phyloP scores from a whole-genome alignment of 2,888 invertebrate genomes.

The Neelides folsomi region DNA sequence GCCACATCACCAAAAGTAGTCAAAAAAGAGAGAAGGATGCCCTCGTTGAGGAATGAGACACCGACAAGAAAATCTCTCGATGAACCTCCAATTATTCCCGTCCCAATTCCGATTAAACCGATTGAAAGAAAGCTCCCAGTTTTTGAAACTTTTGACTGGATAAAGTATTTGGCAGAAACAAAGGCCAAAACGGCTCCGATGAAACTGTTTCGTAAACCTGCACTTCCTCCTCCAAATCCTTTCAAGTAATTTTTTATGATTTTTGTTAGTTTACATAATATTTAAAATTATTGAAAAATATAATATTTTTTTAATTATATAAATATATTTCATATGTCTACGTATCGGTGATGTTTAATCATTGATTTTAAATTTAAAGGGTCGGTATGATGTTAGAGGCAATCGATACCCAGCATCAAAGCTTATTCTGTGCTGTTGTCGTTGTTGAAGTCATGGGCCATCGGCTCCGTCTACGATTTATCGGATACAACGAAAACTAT shows the following conservation, averaged over 20 bases:
- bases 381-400: conserved; percentile 85
- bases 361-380: conserved; percentile 9
- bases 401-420: conserved; percentile 81
- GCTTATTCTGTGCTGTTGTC: conserved; percentile 73
- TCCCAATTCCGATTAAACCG: too few species aligned
- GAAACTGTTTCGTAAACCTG: conserved; percentile 63
- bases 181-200: conserved; percentile 60
- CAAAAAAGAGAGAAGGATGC: not conserved
- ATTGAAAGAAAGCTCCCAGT: conserved; percentile 49
- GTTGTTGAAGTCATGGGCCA: conserved; percentile 64
- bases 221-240: conserved; percentile 59
- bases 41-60: not conserved
- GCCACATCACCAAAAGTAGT: not conserved
- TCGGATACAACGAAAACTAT: conserved; percentile 73
- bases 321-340: not conserved
- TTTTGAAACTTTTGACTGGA: conserved; percentile 53
- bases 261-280: conserved; percentile 1
- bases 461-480: conserved; percentile 75
- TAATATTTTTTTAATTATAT: not conserved
- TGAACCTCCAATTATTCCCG: not conserved
- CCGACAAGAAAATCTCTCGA: not conserved
- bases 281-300: conserved; percentile 60
- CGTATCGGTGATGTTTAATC: conserved; percentile 19
- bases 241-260: conserved; percentile 37
- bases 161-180: conserved; percentile 57